These are phyloP conservation scores for Argyresthia albistria DNA, from an alignment of 2,888 invertebrate species.

Conservation along the genomic window DNA sequence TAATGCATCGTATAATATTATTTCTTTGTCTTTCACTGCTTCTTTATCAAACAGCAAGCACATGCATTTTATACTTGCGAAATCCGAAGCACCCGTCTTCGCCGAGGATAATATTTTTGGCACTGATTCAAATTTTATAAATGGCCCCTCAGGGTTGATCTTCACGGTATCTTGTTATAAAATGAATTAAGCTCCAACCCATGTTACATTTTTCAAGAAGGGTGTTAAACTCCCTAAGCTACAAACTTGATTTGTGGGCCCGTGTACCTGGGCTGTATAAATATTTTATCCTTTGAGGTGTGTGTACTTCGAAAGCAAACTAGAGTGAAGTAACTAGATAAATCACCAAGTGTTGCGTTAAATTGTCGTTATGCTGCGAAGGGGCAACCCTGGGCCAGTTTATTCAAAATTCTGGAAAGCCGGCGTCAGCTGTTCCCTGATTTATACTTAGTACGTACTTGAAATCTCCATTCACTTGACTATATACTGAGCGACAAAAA, in stretches of 20 bases:
- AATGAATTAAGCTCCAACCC: background rate
- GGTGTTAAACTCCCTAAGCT: background rate
- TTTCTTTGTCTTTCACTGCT: background rate
- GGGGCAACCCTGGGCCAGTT: conserved; percentile 25
- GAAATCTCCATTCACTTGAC: conserved; percentile 18
- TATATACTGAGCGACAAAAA: conserved; percentile 2
- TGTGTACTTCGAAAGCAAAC: background rate
- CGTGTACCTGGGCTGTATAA: background rate
- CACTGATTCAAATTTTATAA: conserved; percentile 29
- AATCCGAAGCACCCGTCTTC: conserved; percentile 18
- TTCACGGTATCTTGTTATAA: background rate
- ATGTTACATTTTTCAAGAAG: background rate
- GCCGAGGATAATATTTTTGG: conserved; percentile 23
- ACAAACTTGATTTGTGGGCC: background rate
- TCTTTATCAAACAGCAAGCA: conserved; percentile 15
- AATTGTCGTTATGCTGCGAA: conserved; percentile 18
- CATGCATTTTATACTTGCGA: conserved; percentile 24
- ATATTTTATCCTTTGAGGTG: background rate
- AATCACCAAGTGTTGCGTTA: conserved; percentile 15
- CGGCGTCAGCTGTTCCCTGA: conserved; percentile 50
- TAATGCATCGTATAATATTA: background rate
- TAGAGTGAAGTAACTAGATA: conserved; percentile 9
- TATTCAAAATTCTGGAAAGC: conserved; percentile 50
- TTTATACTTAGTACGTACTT: conserved; percentile 44
- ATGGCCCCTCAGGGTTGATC: conserved; percentile 12